A percentile compares a stretch with the other conserved stretches of the same genome.
Evolutionary conservation across 2,797 vertebrate species (phyloP).

Genomic region (Mycteria americana): DNA sequence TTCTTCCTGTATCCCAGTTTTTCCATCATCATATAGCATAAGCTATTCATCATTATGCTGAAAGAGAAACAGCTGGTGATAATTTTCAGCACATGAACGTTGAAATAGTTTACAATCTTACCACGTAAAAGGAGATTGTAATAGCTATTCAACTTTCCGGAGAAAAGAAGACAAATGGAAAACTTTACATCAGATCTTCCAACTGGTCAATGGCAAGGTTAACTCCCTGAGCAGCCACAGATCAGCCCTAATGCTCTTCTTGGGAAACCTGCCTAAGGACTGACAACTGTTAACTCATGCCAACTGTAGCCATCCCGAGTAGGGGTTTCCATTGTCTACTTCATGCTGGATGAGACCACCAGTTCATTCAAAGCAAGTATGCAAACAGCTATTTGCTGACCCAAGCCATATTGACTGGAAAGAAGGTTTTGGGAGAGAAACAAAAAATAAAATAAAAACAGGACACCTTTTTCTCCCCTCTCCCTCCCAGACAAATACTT

Average conservation of each 20-base stretch:
- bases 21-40: not conserved
- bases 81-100: not conserved
- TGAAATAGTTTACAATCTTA: not conserved
- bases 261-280: not conserved
- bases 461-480: not conserved
- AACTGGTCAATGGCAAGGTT: not conserved
- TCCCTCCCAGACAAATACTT: not conserved
- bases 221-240: not conserved
- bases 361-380: not conserved
- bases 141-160: not conserved
- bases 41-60: not conserved
- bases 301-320: not conserved
- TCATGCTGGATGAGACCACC: not conserved
- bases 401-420: not conserved
- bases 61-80: not conserved
- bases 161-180: not conserved
- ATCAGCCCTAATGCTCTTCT: not conserved
- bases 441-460: not conserved
- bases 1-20: not conserved
- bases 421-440: not conserved
- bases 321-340: not conserved
- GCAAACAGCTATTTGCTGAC: not conserved
- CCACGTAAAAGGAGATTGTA: not conserved
- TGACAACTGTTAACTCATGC: not conserved
- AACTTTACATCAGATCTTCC: not conserved